Evolutionary conservation across 2,888 invertebrate species (phyloP), one percentile per base, ranked within the genome.

Genomic region (Desoria tigrina): DNA sequence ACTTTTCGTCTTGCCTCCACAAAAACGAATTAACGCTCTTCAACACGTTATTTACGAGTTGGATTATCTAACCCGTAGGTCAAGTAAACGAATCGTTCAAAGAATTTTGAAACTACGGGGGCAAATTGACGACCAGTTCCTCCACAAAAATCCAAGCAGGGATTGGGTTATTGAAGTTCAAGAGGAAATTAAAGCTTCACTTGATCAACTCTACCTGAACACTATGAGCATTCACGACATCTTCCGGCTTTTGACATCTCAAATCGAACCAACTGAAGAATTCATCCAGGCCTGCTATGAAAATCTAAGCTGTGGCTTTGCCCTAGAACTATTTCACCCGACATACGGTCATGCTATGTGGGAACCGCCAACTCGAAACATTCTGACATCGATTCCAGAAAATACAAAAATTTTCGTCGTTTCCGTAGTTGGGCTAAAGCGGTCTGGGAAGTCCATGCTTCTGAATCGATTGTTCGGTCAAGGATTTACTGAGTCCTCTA

Each of bases 381-480:
- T 49, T 9, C 26, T 58, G 4, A 23, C 26, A 9, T 18, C 16
- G 2, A 11, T 45, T 27, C 58, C 58, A 14, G 27, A 21, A n/a
- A 24, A 39, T 42, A 58, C 58, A 2, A 21, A 49, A 3, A 37
- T 63, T 16, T 57, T 63, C 27, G 63, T 63, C 26, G 37, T 63
- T 45, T 63, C 63, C 57, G 50, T 56, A n/a, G 14, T 66, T 16
- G 63, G 66, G 18, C 32, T 60, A n/a, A 68, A 67, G 28, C 45
- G 50, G 24, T 66, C 66, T 7, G 69, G 69, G 7, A 69, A 69
- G 32, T 69, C 69, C 3, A 66, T 63, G 6, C 42, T 69, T n/a
- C 50, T 69, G 50, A 69, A 69, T 55, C 54, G 62, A 11, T 49
- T 69, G 18, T 69, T 69, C 50, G 69, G 63, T 2, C 45, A 39